Evolutionary conservation across 2,888 invertebrate species (phyloP).

Genomic region (Halictus quadricinctus): DNA sequence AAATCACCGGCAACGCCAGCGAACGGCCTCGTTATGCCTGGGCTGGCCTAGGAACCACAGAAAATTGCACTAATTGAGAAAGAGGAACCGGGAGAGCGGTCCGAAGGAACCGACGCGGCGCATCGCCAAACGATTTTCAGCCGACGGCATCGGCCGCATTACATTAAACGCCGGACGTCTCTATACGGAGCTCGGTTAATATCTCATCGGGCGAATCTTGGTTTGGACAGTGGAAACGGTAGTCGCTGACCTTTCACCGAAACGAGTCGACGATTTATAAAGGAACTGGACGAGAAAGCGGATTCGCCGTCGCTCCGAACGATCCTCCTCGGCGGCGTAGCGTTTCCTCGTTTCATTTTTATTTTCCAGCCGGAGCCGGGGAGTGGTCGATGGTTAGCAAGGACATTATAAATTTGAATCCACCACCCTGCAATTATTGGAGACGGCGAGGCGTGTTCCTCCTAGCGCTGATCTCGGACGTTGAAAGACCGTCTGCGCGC

Average conservation of each 20-base stretch:
- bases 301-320: constrained; percentile 36
- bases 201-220: constrained; percentile 44
- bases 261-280: constrained; percentile 60
- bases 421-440: constrained; percentile 72
- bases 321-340: constrained; percentile 2
- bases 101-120: background rate
- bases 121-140: background rate
- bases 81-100: background rate
- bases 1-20: constrained; percentile 8
- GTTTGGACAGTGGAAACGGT: constrained; percentile 52
- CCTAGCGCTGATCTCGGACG: constrained; percentile 18
- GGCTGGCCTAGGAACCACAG: background rate
- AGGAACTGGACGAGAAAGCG: constrained; percentile 40
- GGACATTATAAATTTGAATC: constrained; percentile 76
- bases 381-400: constrained; percentile 73
- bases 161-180: constrained; percentile 23
- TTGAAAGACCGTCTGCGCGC: constrained; percentile 1
- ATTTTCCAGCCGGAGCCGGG: constrained; percentile 35
- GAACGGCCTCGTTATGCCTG: background rate
- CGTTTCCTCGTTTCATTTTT: constrained; percentile 1
- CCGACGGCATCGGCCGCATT: constrained; percentile 17
- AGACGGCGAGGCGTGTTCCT: constrained; percentile 66
- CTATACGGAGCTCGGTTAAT: constrained; percentile 31
- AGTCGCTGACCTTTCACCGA: constrained; percentile 64
- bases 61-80: constrained; percentile 22